These are phyloP conservation scores for Crocallis elinguaria DNA, from an alignment of 2,888 invertebrate species.

Conservation along the genomic window DNA sequence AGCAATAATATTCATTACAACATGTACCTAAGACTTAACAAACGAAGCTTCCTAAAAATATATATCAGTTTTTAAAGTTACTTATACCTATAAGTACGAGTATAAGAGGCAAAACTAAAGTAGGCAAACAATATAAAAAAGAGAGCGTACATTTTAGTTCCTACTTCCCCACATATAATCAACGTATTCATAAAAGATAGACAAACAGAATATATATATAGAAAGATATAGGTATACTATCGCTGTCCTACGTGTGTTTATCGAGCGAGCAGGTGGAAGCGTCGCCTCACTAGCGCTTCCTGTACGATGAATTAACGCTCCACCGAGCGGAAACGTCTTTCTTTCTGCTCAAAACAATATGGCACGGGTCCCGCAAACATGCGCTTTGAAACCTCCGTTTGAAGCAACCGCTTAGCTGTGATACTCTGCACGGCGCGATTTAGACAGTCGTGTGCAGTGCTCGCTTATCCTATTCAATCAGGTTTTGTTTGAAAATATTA, in stretches of 20 bases:
- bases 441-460: not conserved
- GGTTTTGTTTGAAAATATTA: no score
- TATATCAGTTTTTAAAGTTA: no score
- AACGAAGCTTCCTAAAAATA: no score
- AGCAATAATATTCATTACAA: no score
- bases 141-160: no score
- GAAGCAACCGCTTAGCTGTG: slow-evolving; percentile 21
- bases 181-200: slow-evolving; percentile 16
- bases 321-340: slow-evolving; percentile 65
- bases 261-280: slow-evolving; percentile 38
- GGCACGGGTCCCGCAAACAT: slow-evolving; percentile 18
- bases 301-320: slow-evolving; percentile 65
- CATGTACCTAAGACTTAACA: no score
- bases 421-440: not conserved
- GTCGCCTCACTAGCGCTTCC: slow-evolving; percentile 48
- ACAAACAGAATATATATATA: no score
- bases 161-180: no score
- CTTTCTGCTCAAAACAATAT: slow-evolving; percentile 61
- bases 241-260: slow-evolving; percentile 15
- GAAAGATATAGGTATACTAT: not conserved
- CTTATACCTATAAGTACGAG: no score
- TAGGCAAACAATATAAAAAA: no score
- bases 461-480: not conserved
- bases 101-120: no score
- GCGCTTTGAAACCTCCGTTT: slow-evolving; percentile 23